phyloP scores from a whole-genome alignment of 2,888 invertebrate species.

The Eulithis testata region DNA sequence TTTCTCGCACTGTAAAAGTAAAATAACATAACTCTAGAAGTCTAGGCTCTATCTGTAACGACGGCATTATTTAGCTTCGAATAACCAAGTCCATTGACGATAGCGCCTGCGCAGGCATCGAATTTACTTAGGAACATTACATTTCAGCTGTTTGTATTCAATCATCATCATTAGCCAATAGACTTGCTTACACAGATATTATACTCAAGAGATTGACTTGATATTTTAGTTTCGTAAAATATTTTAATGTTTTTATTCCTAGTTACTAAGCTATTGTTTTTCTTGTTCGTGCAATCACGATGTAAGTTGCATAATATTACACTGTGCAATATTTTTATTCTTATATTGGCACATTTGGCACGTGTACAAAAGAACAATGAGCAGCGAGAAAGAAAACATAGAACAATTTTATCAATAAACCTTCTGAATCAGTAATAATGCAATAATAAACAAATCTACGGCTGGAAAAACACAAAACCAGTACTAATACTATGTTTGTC shows the following conservation, averaged over 20 bases:
- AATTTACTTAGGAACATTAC: slow-evolving; percentile 8
- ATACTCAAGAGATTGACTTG: too few relatives aligned
- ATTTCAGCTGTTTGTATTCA: neutral
- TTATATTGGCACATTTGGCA: slow-evolving; percentile 3
- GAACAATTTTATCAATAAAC: slow-evolving; percentile 24
- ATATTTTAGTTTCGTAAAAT: too few relatives aligned
- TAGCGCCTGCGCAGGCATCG: slow-evolving; percentile 13
- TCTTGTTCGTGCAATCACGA: neutral
- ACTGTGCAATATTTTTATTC: slow-evolving; percentile 10
- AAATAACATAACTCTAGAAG: slow-evolving; percentile 16
- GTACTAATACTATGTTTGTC: too few relatives aligned
- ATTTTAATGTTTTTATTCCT: too few relatives aligned
- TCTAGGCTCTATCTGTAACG: neutral
- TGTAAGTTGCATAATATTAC: neutral
- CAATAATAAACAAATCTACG: neutral
- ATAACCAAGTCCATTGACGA: slow-evolving; percentile 8
- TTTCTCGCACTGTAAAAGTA: slow-evolving; percentile 5
- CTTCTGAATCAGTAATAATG: slow-evolving; percentile 7
- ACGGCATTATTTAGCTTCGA: neutral
- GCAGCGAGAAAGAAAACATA: slow-evolving; percentile 6
- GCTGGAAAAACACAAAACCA: neutral
- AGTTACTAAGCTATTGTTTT: neutral
- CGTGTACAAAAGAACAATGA: slow-evolving; percentile 22
- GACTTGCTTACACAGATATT: too few relatives aligned
- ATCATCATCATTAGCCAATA: too few relatives aligned